phyloP scores from a whole-genome alignment of 1,140 invertebrate species.

The Microplitis mediator region DNA sequence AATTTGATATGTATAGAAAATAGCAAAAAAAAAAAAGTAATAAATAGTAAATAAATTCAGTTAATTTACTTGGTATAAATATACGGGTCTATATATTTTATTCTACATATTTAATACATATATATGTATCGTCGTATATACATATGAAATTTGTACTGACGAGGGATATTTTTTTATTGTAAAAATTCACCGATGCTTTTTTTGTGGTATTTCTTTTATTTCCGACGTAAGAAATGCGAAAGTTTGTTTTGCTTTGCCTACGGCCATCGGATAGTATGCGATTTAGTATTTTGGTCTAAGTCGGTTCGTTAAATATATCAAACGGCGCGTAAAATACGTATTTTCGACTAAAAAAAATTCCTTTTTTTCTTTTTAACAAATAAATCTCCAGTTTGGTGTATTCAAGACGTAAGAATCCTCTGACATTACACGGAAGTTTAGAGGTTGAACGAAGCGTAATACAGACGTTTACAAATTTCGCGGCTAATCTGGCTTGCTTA shows the following conservation, averaged over 20 bases:
- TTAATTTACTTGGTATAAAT: no score
- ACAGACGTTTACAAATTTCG: slow-evolving; percentile 11
- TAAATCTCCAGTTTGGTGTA: slow-evolving; percentile 1
- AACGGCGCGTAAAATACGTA: slow-evolving; percentile 20
- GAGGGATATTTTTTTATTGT: not conserved
- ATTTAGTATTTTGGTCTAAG: slow-evolving; percentile 1
- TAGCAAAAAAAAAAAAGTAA: no score
- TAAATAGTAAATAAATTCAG: no score
- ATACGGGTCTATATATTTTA: no score
- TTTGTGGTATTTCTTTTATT: slow-evolving; percentile 1
- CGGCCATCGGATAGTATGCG: not conserved
- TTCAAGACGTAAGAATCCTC: not conserved
- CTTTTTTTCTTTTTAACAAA: not conserved
- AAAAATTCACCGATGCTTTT: slow-evolving; percentile 18
- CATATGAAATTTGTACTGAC: not conserved
- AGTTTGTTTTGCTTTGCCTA: not conserved
- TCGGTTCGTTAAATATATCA: slow-evolving; percentile 30
- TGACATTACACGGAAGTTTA: slow-evolving; percentile 2
- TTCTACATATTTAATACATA: no score
- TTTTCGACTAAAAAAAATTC: slow-evolving; percentile 18
- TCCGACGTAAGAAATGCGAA: not conserved
- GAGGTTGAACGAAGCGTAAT: slow-evolving; percentile 1
- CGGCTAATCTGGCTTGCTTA: slow-evolving; percentile 4
- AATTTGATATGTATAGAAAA: no score
- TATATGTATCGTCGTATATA: not conserved